A percentile compares a stretch with the other conserved stretches of the same genome.
Conservation (phyloP, 2,113 vertebrate species). For the Catharus bicknelli region DNA sequence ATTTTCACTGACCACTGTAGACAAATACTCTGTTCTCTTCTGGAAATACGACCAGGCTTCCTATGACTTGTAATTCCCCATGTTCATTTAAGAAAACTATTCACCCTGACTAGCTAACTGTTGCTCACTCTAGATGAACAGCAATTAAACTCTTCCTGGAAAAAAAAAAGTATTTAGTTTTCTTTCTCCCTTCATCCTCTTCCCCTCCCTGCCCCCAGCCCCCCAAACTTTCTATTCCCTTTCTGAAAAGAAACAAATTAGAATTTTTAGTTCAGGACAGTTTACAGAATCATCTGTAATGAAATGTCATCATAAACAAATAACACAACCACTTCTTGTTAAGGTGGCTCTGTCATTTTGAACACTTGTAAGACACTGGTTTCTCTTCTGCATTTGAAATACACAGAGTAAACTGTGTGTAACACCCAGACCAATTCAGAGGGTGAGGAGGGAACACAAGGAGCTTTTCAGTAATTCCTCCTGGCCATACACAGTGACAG, state of each 20-base stretch:
- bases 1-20: not conserved
- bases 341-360: not conserved
- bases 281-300: not conserved
- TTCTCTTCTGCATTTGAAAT: conserved; percentile 36
- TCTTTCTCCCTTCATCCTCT: not conserved
- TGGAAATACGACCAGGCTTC: not conserved
- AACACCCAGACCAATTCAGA: not conserved
- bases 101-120: not conserved
- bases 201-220: too few relatives aligned
- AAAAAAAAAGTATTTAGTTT: not conserved
- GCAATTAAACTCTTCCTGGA: not conserved
- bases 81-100: not conserved
- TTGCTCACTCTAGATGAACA: not conserved
- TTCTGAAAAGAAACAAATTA: not conserved
- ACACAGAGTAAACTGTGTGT: not conserved
- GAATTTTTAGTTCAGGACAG: not conserved
- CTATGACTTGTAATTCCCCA: not conserved
- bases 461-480: conserved; percentile 17
- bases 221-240: not conserved
- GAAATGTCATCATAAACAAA: not conserved
- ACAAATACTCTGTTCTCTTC: not conserved
- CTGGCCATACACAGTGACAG: not conserved
- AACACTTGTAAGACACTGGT: not conserved
- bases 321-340: not conserved
- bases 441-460: not conserved